Conservation (phyloP, 2,797 vertebrate species). For the Dromococcyx pavoninus region DNA sequence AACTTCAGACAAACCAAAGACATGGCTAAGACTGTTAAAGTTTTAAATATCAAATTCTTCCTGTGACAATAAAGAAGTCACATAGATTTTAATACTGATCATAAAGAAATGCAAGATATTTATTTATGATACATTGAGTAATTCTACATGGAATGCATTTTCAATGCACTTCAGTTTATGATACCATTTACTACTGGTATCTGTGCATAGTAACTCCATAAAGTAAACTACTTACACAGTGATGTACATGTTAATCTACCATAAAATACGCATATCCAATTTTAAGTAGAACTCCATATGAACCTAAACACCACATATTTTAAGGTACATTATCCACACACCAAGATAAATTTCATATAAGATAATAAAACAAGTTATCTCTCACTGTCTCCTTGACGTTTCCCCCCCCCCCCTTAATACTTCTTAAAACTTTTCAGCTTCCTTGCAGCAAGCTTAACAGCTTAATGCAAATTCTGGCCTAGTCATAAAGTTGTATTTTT, state of each 20-base stretch:
- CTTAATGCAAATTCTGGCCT: background rate
- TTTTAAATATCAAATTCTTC: background rate
- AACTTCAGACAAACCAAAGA: background rate
- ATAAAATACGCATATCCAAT: conserved; percentile 30
- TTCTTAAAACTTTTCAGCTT: background rate
- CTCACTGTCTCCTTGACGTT: background rate
- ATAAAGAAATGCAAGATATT: conserved; percentile 32
- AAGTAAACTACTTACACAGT: conserved; percentile 5
- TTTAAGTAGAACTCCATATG: background rate
- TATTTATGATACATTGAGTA: conserved; percentile 29
- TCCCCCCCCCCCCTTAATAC: accelerated
- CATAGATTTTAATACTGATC: conserved; percentile 37
- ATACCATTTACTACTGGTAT: background rate
- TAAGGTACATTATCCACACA: background rate
- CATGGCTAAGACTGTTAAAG: background rate
- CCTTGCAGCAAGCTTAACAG: background rate
- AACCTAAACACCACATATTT: background rate
- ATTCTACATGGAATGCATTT: background rate
- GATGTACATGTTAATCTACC: background rate
- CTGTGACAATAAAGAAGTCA: conserved; percentile 1
- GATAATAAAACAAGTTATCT: background rate
- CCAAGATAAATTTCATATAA: background rate
- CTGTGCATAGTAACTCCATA: background rate
- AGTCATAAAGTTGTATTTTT: background rate
- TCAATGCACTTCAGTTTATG: conserved; percentile 27